Evolutionary conservation across 2,113 vertebrate genomes (phyloP).

Genomic region (Kobus ellipsiprymnus): DNA sequence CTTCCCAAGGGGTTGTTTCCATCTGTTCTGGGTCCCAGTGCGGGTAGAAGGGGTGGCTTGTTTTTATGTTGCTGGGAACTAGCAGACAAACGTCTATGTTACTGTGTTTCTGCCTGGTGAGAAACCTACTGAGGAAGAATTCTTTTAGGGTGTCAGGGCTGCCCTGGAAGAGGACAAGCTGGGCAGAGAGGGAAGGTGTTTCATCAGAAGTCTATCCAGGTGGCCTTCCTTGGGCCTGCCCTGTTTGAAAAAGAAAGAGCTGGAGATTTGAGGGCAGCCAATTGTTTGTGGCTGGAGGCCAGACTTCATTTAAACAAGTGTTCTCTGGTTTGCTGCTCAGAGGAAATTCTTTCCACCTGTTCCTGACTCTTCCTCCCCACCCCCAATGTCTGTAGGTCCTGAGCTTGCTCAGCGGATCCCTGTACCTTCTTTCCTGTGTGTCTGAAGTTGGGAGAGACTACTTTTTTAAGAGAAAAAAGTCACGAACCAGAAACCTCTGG

Average conservation of each 20-base stretch:
- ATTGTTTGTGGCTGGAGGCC: slow-evolving; percentile 1
- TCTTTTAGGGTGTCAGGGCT: background rate
- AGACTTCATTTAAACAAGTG: background rate
- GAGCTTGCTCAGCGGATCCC: background rate
- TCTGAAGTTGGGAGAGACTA: background rate
- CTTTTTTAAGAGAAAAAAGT: background rate
- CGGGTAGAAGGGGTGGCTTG: slow-evolving; percentile 9
- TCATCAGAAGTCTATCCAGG: background rate
- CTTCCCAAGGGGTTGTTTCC: slow-evolving; percentile 55
- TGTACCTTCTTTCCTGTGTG: background rate
- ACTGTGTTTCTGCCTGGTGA: background rate
- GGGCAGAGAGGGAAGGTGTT: background rate
- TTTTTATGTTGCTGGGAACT: slow-evolving; percentile 59
- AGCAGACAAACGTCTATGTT: slow-evolving; percentile 46
- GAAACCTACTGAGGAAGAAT: background rate
- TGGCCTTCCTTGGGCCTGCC: background rate
- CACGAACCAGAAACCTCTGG: background rate
- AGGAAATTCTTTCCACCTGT: background rate
- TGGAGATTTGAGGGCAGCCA: background rate
- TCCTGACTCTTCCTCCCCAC: background rate
- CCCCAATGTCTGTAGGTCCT: background rate
- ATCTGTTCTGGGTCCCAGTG: slow-evolving; percentile 55
- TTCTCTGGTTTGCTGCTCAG: background rate
- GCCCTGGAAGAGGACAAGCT: background rate
- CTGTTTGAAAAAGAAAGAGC: background rate